These are phyloP conservation scores for Forbesichthys papilliferus DNA, from an alignment of 2,113 vertebrate species.

Conservation along the genomic window DNA sequence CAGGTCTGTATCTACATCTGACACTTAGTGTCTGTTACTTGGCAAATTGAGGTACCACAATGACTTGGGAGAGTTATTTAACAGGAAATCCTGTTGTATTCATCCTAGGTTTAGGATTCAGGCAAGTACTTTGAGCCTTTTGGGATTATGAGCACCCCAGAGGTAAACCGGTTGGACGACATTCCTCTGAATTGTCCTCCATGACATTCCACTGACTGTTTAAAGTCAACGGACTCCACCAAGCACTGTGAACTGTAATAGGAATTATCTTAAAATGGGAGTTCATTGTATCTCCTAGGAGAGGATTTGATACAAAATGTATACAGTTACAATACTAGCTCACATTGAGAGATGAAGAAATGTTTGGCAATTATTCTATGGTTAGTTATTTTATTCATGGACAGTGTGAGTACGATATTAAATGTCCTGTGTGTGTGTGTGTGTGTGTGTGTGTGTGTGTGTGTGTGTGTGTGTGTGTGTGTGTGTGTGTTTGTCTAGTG, in stretches of 20 bases:
- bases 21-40: no score
- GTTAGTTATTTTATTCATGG: no score
- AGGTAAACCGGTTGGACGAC: conserved; percentile 41
- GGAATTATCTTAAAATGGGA: conserved; percentile 37
- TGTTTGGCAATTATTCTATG: no score
- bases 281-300: conserved; percentile 29
- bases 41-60: no score
- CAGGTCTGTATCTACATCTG: no score
- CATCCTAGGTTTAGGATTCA: conserved; percentile 15
- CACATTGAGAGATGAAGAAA: no score
- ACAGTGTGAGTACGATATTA: no score
- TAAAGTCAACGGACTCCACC: conserved; percentile 36
- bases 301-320: conserved; percentile 28
- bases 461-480: no score
- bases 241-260: conserved; percentile 32
- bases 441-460: no score
- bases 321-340: no score
- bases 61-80: neutral
- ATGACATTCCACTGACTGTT: conserved; percentile 42
- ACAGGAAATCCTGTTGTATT: conserved; percentile 37
- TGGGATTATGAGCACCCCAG: conserved; percentile 55
- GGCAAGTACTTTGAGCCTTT: conserved; percentile 17
- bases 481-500: no score
- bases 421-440: no score
- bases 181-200: conserved; percentile 45